Conservation (phyloP, 2,113 vertebrate genomes). For the Scolopax mira region DNA sequence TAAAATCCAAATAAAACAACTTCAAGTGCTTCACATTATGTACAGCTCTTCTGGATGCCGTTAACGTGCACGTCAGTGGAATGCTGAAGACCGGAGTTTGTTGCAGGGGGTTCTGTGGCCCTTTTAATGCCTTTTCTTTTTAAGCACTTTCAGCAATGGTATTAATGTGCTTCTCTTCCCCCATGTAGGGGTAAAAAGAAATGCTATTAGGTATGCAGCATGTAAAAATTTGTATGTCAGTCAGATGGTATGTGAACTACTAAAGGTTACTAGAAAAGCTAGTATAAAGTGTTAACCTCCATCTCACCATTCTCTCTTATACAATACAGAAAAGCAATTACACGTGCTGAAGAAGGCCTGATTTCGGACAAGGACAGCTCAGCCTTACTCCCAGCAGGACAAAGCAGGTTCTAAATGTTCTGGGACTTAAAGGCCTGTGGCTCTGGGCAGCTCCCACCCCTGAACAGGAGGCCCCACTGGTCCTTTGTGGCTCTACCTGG, state of each 20-base stretch:
- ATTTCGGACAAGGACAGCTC: neutral
- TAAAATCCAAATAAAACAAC: neutral
- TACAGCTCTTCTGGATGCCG: neutral
- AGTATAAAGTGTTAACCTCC: neutral
- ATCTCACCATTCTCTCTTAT: neutral
- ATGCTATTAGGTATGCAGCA: neutral
- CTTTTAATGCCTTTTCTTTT: neutral
- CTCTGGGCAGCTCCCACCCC: neutral
- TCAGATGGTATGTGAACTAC: neutral
- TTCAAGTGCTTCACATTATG: neutral
- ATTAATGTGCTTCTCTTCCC: neutral
- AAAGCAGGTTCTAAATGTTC: neutral
- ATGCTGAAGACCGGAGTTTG: neutral
- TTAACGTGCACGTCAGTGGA: neutral
- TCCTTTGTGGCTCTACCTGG: rapidly evolving
- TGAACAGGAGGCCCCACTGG: neutral
- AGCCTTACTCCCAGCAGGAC: neutral
- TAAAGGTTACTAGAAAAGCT: neutral
- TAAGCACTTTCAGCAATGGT: neutral
- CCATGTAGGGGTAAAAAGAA: neutral
- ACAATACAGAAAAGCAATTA: neutral
- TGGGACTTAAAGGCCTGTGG: neutral
- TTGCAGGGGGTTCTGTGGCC: neutral
- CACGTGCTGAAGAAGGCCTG: neutral
- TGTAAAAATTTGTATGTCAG: neutral